phyloP scores from a whole-genome alignment of 2,113 vertebrate genomes.

The Actenoides lindsayi region DNA sequence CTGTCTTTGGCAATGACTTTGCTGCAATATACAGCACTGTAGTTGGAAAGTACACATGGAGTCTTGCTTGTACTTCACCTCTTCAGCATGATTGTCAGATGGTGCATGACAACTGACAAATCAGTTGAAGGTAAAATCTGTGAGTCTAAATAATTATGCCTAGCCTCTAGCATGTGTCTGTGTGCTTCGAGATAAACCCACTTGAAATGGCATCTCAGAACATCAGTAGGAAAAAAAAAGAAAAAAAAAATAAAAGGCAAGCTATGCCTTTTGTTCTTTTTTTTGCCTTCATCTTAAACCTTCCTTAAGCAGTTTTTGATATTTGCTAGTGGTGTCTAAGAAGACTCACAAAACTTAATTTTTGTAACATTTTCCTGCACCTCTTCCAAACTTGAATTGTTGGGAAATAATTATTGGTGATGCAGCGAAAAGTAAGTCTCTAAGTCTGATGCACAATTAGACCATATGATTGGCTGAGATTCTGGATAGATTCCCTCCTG shows the following conservation, averaged over 20 bases:
- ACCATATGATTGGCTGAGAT: background rate
- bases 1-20: background rate
- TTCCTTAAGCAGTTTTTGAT: background rate
- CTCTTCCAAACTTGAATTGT: background rate
- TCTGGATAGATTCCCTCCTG: background rate
- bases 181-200: background rate
- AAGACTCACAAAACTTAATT: background rate
- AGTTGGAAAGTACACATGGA: background rate
- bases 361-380: background rate
- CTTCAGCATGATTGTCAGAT: background rate
- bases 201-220: background rate
- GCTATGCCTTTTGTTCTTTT: background rate
- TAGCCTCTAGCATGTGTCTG: background rate
- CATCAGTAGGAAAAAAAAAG: background rate
- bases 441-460: background rate
- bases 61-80: background rate
- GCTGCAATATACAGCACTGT: background rate
- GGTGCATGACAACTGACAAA: conserved; percentile 17
- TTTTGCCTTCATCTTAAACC: background rate
- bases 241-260: background rate
- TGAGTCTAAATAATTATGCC: background rate
- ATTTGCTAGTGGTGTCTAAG: background rate
- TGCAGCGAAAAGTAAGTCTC: background rate
- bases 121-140: conserved; percentile 35
- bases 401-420: background rate